Conservation (phyloP, 2,888 invertebrate species). For the Limnephilus auricula region DNA sequence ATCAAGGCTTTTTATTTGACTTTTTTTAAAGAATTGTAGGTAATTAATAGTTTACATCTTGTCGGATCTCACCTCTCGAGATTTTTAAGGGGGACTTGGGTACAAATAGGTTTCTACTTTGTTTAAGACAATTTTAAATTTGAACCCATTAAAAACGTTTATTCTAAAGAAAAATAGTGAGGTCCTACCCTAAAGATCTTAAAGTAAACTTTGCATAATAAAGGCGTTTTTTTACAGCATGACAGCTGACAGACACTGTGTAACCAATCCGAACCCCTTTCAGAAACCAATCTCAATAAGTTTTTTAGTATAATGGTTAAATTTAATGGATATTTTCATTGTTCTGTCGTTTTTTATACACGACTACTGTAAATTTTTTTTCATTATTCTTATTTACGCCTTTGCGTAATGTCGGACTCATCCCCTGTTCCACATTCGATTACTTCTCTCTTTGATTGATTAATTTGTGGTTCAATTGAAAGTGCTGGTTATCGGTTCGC, state of each 20-base stretch:
- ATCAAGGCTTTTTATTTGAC: not conserved
- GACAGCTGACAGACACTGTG: not conserved
- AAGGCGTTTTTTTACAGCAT: not conserved
- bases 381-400: not conserved
- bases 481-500: not conserved
- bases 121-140: not conserved
- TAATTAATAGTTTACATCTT: not conserved
- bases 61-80: not conserved
- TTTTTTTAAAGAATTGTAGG: not conserved
- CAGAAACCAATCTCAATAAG: not conserved
- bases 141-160: not conserved
- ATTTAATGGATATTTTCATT: not conserved
- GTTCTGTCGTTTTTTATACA: not conserved
- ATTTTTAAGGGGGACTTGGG: not conserved
- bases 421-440: not conserved
- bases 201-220: not conserved
- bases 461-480: slow-evolving; percentile 3
- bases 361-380: not conserved
- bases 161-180: not conserved
- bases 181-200: not conserved
- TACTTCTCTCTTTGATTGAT: not conserved
- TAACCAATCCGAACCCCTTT: not conserved
- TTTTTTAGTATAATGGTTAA: not conserved
- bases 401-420: not conserved
- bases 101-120: not conserved